Evolutionary conservation across 1,140 invertebrate genomes (phyloP).

Genomic region (Pseudomyrmex cubaensis): DNA sequence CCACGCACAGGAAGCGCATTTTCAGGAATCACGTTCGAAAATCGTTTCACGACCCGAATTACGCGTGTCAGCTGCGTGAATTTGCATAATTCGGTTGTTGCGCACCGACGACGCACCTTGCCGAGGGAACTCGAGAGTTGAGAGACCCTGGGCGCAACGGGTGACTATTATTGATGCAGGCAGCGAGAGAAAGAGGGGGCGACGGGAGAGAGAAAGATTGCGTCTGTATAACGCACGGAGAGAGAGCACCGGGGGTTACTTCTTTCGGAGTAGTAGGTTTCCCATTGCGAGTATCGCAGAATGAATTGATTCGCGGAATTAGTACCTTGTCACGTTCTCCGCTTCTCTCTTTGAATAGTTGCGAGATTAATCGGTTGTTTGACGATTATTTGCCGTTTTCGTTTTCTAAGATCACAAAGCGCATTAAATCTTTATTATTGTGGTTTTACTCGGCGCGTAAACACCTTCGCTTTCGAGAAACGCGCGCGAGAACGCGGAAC

Average conservation of each 20-base stretch:
- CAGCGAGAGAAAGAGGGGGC: constrained; percentile 12
- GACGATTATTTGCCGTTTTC: too few relatives aligned
- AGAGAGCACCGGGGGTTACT: constrained; percentile 41
- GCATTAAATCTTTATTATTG: too few relatives aligned
- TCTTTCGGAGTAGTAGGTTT: constrained; percentile 60
- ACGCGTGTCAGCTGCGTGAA: neutral
- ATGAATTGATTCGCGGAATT: constrained; percentile 20
- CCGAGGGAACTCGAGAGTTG: constrained; percentile 44
- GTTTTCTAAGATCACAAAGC: too few relatives aligned
- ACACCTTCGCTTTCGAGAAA: too few relatives aligned
- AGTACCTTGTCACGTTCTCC: neutral
- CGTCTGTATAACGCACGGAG: constrained; percentile 27
- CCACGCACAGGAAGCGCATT: neutral
- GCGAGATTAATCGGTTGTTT: too few relatives aligned
- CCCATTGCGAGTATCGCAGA: constrained; percentile 43
- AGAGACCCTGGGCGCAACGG: constrained; percentile 62
- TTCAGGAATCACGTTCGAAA: neutral
- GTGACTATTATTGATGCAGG: constrained; percentile 70
- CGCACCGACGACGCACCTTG: neutral
- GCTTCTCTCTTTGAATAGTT: too few relatives aligned
- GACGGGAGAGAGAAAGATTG: constrained; percentile 50
- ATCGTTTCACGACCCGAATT: neutral
- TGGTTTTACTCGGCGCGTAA: too few relatives aligned
- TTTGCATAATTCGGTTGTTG: constrained; percentile 9
- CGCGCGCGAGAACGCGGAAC: too few relatives aligned